phyloP scores from a whole-genome alignment of 2,797 vertebrate species.

The Eurystomus glaucurus region DNA sequence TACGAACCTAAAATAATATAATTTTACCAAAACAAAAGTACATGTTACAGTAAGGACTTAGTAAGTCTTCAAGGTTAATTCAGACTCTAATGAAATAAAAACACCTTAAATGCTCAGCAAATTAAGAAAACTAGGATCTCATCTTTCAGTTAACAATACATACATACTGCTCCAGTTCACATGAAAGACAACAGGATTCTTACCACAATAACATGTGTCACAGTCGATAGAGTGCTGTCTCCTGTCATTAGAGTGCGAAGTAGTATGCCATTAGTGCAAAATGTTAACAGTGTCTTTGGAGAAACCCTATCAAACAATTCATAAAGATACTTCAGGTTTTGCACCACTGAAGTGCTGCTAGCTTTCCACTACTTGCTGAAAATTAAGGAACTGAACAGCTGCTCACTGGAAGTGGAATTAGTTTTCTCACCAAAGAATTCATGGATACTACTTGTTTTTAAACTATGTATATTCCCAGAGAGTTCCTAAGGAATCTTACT shows the following conservation, averaged over 20 bases:
- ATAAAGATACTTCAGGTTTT: neutral
- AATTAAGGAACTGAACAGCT: neutral
- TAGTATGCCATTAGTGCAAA: conserved; percentile 94
- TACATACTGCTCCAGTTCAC: neutral
- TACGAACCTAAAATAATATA: neutral
- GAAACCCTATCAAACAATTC: conserved; percentile 87
- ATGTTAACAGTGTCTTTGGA: conserved; percentile 94
- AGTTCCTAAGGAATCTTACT: neutral
- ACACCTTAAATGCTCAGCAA: neutral
- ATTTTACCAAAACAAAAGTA: rapidly evolving
- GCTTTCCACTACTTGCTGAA: neutral
- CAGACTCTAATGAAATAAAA: neutral
- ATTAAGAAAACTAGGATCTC: neutral
- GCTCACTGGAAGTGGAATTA: neutral
- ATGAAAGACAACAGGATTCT: conserved; percentile 10
- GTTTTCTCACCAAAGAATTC: neutral
- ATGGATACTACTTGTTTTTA: neutral
- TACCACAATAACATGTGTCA: conserved; percentile 97
- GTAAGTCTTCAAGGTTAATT: neutral
- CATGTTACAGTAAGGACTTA: neutral
- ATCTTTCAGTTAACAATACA: neutral
- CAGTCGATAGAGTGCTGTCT: conserved; percentile 87
- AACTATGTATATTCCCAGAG: neutral
- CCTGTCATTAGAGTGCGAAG: conserved; percentile 94
- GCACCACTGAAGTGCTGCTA: neutral